Evolutionary conservation across 2,113 vertebrate genomes (phyloP).

Genomic region (Nothobranchius kuhntae): DNA sequence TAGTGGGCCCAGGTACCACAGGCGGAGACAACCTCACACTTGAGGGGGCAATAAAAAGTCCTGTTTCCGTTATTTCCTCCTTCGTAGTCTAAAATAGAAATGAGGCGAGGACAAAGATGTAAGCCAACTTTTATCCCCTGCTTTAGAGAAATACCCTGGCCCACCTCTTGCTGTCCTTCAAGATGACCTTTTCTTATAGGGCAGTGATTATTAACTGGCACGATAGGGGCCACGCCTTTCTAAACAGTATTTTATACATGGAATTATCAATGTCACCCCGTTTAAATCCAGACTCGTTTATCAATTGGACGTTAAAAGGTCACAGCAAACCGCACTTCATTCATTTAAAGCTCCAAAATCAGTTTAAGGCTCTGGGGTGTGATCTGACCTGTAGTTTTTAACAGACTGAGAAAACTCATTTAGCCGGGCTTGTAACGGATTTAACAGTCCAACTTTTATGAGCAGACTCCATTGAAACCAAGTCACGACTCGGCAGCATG

Average conservation of each 20-base stretch:
- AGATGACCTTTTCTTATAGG: slow-evolving; percentile 78
- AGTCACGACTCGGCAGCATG: slow-evolving; percentile 69
- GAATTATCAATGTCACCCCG: neutral
- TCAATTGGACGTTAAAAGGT: neutral
- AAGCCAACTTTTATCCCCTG: slow-evolving; percentile 37
- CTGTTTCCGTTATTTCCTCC: neutral
- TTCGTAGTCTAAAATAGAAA: neutral
- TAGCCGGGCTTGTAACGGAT: neutral
- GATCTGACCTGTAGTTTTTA: slow-evolving; percentile 10
- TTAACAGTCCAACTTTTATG: slow-evolving; percentile 19
- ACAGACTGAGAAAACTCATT: too few relatives aligned
- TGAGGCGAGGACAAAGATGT: neutral
- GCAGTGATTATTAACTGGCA: slow-evolving; percentile 34
- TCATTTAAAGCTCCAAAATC: too few relatives aligned
- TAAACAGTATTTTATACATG: neutral
- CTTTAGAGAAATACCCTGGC: slow-evolving; percentile 15
- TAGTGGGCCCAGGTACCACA: too few relatives aligned
- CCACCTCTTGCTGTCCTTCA: slow-evolving; percentile 81
- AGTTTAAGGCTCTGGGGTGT: too few relatives aligned
- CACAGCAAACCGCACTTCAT: too few relatives aligned
- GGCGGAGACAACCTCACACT: too few relatives aligned
- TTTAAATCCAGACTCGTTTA: neutral
- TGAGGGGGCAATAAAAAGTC: slow-evolving; percentile 21
- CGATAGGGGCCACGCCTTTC: slow-evolving; percentile 7
- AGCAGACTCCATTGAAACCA: slow-evolving; percentile 48